Evolutionary conservation across 2,888 invertebrate genomes (phyloP), one percentile per base, ranked within the genome.

Genomic region (Sinhomidia bicolor): DNA sequence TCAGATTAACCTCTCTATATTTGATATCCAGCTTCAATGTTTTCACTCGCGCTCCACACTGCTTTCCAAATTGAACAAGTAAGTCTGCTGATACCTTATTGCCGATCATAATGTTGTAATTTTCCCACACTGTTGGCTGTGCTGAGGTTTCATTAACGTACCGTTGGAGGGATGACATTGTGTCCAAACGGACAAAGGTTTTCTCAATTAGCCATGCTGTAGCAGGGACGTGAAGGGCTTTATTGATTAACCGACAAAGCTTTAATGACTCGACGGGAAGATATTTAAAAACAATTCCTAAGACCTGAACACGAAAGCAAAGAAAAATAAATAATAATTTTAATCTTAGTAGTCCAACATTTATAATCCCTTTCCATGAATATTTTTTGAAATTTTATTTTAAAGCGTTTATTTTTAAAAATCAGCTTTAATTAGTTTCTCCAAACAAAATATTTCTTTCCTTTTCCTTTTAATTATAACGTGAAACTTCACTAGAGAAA

Each of bases 221-320:
- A 5, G 84, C 84, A 32, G 80, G 76, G 14, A 57, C 54, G 36
- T 83, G 51, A 41, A 84, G 60, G 3, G 60, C 20, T 74, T 84
- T 88, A 68, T 80, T 84, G 44, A 88, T 71, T 10, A 80, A 57
- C 17, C 88, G 88, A 20, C 88, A 88, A 17, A 20, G 17, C 79
- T 88, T 84, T n/a, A 88, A 62, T 12, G 80, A 32, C 5, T 84
- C 80, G 5, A 83, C 17, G 0, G 83, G 79, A 29, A 88, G 36
- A 14, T 84, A 88, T 26, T 17, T 65, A 20, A 88, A 84, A 36
- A 51, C 84, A 68, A 88, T 60, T 0, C 41, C 44, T 74, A 88
- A 79, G 47, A 79, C 88, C 88, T 84, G 12, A n/a, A n/a, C n/a
- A n/a, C n/a, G n/a, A n/a, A n/a, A n/a, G n/a, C n/a, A n/a, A n/a